phyloP scores from a whole-genome alignment of 2,797 vertebrate genomes.

The Myotis myotis region DNA sequence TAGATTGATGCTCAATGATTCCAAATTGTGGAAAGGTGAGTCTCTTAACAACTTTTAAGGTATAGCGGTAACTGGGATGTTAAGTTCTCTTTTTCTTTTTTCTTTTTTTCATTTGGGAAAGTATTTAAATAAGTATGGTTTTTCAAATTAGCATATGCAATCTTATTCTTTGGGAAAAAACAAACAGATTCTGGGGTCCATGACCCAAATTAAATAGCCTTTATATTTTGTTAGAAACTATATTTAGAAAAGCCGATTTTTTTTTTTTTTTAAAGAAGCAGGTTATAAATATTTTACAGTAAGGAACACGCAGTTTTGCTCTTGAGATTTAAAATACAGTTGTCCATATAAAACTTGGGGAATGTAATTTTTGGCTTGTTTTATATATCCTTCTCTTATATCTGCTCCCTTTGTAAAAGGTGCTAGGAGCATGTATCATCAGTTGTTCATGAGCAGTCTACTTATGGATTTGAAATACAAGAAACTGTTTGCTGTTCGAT shows the following conservation, averaged over 20 bases:
- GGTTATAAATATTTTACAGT: not conserved
- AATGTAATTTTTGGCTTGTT: not conserved
- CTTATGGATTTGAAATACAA: conserved; percentile 99
- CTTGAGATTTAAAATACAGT: not conserved
- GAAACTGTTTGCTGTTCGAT: conserved; percentile 95
- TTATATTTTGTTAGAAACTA: conserved; percentile 35
- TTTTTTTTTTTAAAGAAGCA: not conserved
- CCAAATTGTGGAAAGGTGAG: conserved; percentile 98
- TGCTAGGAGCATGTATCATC: conserved; percentile 96
- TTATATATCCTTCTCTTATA: not conserved
- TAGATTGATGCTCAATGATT: conserved; percentile 95
- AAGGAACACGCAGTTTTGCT: conserved; percentile 19
- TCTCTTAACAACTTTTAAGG: conserved; percentile 55
- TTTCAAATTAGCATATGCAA: conserved; percentile 8
- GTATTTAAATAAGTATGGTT: conserved; percentile 22
- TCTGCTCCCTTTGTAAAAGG: conserved; percentile 83
- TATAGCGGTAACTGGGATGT: not conserved
- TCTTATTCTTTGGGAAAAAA: not conserved
- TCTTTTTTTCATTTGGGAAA: not conserved
- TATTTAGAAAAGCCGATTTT: not conserved
- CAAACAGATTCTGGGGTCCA: not conserved
- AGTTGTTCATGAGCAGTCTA: conserved; percentile 97
- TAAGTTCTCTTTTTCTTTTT: not conserved
- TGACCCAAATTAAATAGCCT: conserved; percentile 9
- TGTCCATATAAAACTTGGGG: not conserved